phyloP scores from a whole-genome alignment of 2,888 invertebrate genomes.

The Empis stercorea region DNA sequence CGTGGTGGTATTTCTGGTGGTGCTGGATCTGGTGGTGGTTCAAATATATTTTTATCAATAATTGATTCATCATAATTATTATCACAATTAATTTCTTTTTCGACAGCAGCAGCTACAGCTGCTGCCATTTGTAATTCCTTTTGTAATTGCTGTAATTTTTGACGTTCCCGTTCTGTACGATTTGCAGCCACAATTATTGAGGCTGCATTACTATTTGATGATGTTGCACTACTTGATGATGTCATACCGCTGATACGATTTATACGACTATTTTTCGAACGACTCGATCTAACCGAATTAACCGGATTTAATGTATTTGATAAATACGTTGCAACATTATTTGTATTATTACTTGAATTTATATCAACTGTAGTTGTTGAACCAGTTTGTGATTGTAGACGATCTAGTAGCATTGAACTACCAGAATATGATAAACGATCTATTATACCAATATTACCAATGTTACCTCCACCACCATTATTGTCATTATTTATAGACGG shows the following conservation, averaged over 20 bases:
- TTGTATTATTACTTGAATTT: background rate
- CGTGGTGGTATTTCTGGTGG: conserved; percentile 79
- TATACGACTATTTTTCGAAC: conserved; percentile 24
- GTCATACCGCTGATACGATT: conserved; percentile 41
- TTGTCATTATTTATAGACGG: conserved; percentile 20
- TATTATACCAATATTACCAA: background rate
- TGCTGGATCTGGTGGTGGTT: conserved; percentile 73
- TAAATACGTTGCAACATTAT: background rate
- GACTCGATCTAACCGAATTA: conserved; percentile 24
- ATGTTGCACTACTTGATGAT: conserved; percentile 42
- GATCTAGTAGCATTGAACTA: conserved; percentile 23
- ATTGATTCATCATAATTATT: conserved; percentile 11
- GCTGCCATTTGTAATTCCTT: conserved; percentile 19
- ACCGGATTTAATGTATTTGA: conserved; percentile 10
- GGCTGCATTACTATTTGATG: conserved; percentile 28
- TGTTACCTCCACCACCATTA: conserved; percentile 14
- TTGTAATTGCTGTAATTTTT: conserved; percentile 21
- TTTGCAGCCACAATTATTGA: conserved; percentile 18
- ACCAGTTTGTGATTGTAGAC: conserved; percentile 18
- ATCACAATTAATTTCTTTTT: conserved; percentile 7
- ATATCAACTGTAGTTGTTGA: conserved; percentile 1
- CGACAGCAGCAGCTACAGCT: conserved; percentile 4
- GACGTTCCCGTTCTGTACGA: conserved; percentile 23
- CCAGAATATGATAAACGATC: conserved; percentile 24
- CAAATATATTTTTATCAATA: conserved; percentile 42